Conservation (phyloP, 92 coral and sea anemone species). For the Porites evermanni region DNA sequence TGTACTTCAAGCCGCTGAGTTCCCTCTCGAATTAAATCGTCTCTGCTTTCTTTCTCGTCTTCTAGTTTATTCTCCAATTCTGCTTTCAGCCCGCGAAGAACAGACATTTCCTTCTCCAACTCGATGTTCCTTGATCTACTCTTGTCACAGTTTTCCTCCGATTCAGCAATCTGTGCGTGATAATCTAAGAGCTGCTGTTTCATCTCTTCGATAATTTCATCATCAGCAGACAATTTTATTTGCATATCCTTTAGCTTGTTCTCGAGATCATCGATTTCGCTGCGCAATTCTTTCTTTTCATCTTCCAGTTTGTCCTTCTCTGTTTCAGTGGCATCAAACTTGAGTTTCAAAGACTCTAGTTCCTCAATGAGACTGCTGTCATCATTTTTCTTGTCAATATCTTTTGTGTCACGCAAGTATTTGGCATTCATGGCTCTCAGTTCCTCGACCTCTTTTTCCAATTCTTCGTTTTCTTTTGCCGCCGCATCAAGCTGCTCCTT, state of each 20-base stretch:
- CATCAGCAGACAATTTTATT: conserved; percentile 58
- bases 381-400: conserved; percentile 49
- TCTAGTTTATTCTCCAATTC: conserved; percentile 62
- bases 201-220: conserved; percentile 56
- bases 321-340: conserved; percentile 64
- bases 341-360: conserved; percentile 76
- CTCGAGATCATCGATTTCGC: conserved; percentile 63
- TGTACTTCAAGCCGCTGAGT: conserved; percentile 52
- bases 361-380: conserved; percentile 55
- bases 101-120: conserved; percentile 72
- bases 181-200: conserved; percentile 63
- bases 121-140: conserved; percentile 74
- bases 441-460: conserved; percentile 32
- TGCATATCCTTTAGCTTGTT: conserved; percentile 54
- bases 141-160: conserved; percentile 44
- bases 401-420: conserved; percentile 41
- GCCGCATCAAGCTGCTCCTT: conserved; percentile 58
- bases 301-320: conserved; percentile 69
- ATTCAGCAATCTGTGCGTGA: conserved; percentile 51
- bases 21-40: conserved; percentile 44
- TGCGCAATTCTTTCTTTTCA: conserved; percentile 60
- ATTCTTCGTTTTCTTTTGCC: conserved; percentile 60
- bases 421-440: conserved; percentile 20
- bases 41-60: conserved; percentile 58
- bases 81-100: conserved; percentile 49